Evolutionary conservation across 1,140 invertebrate genomes (phyloP).

Genomic region (Lordiphosa stackelbergi): DNA sequence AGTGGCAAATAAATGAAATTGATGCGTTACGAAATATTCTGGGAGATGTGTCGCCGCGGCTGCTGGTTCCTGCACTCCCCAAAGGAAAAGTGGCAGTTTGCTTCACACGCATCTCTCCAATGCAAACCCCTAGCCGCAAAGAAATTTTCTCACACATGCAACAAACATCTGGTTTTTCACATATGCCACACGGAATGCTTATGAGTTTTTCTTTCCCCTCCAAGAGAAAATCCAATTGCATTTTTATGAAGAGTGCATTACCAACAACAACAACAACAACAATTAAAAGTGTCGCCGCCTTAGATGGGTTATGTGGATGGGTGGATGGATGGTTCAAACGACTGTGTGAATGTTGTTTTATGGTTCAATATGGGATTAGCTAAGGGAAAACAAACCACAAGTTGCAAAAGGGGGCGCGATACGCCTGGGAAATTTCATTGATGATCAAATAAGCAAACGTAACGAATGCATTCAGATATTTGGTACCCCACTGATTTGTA

Average conservation of each 20-base stretch:
- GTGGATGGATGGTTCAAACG: neutral
- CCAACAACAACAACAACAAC: conserved; percentile 26
- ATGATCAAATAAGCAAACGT: conserved; percentile 26
- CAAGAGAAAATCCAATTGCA: conserved; percentile 41
- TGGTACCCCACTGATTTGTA: too few relatives aligned
- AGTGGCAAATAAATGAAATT: conserved; percentile 75
- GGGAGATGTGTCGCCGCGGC: conserved; percentile 23
- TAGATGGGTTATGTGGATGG: conserved; percentile 45
- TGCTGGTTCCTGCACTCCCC: conserved; percentile 30
- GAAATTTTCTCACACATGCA: conserved; percentile 53
- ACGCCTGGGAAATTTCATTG: conserved; percentile 69
- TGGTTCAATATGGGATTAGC: conserved; percentile 53
- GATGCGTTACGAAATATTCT: conserved; percentile 52
- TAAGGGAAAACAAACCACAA: conserved; percentile 21
- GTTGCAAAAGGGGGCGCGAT: conserved; percentile 16
- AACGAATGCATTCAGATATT: neutral
- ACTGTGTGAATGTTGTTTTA: conserved; percentile 44
- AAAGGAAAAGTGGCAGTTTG: conserved; percentile 38
- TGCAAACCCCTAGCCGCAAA: conserved; percentile 46
- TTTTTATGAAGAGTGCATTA: conserved; percentile 33
- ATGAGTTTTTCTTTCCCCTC: conserved; percentile 28
- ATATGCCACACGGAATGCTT: conserved; percentile 50
- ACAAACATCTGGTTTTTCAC: conserved; percentile 60
- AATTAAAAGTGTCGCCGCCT: conserved; percentile 71
- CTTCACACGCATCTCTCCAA: conserved; percentile 56